Evolutionary conservation across 1,140 invertebrate genomes (phyloP).

Genomic region (Araneus ventricosus): DNA sequence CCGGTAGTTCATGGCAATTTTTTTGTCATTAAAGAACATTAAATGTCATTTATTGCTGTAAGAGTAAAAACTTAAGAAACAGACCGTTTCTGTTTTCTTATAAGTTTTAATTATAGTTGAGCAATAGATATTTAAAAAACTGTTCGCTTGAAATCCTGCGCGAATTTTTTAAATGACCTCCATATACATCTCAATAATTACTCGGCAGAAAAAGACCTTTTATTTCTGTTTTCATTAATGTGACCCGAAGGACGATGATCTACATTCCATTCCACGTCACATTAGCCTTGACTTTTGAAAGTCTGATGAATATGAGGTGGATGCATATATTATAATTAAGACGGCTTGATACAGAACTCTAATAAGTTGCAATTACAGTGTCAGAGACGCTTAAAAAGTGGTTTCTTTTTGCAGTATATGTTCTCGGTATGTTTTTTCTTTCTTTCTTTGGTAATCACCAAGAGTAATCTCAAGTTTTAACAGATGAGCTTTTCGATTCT

Average conservation of each 20-base stretch:
- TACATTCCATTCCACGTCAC: neutral
- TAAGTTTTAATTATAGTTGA: neutral
- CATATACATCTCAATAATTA: neutral
- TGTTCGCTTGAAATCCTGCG: neutral
- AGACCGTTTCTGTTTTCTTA: too few relatives aligned
- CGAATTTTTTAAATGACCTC: neutral
- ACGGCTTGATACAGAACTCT: neutral
- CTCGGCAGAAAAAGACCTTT: neutral
- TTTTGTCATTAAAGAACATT: too few relatives aligned
- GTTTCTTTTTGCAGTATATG: neutral
- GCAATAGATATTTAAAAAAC: neutral
- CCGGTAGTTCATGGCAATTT: too few relatives aligned
- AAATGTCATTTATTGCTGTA: too few relatives aligned
- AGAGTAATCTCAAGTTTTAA: too few relatives aligned
- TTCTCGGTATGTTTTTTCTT: neutral
- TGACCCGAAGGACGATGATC: constrained; percentile 20
- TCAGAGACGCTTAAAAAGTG: neutral
- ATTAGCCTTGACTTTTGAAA: constrained; percentile 17
- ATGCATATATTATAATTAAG: constrained; percentile 12
- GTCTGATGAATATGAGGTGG: constrained; percentile 21
- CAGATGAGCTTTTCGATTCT: too few relatives aligned
- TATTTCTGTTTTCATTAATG: neutral
- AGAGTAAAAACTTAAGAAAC: too few relatives aligned
- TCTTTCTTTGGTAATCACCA: too few relatives aligned
- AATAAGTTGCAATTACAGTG: neutral